Conservation (phyloP, 2,113 vertebrate genomes). For the Ranitomeya variabilis region DNA sequence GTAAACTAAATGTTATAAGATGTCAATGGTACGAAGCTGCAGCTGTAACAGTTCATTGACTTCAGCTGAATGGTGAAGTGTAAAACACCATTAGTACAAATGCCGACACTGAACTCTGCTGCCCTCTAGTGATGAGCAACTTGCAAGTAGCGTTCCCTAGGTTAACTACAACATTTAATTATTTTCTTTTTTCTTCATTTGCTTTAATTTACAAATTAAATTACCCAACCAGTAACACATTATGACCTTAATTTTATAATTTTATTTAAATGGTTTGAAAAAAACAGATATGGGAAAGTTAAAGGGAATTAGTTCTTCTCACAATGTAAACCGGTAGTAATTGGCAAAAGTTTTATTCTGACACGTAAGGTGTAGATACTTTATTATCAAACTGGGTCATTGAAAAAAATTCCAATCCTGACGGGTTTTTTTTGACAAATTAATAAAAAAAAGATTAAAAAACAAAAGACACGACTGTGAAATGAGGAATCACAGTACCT, state of each 20-base stretch:
- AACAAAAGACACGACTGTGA: background rate
- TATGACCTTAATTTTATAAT: too few species aligned
- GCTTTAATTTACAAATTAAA: too few species aligned
- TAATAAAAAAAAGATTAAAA: too few species aligned
- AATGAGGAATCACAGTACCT: constrained; percentile 70
- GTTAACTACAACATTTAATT: background rate
- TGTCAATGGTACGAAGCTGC: background rate
- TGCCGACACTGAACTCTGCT: background rate
- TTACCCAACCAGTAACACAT: too few species aligned
- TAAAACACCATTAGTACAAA: background rate
- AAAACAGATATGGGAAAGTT: too few species aligned
- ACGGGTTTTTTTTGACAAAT: too few species aligned
- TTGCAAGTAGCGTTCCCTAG: background rate
- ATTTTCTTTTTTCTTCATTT: too few species aligned
- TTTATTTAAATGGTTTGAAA: too few species aligned
- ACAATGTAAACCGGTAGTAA: too few species aligned
- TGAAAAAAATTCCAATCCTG: background rate
- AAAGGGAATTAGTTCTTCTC: too few species aligned
- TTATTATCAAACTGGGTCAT: too few species aligned
- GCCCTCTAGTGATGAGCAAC: background rate
- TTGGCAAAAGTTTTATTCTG: background rate
- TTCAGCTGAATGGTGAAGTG: background rate
- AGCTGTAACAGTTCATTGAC: background rate
- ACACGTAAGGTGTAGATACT: too few species aligned
- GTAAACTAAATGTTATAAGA: background rate